A percentile compares a stretch with the other conserved stretches of the same genome.
Evolutionary conservation across 2,797 vertebrate genomes (phyloP).

Genomic region (Lacerta agilis): DNA sequence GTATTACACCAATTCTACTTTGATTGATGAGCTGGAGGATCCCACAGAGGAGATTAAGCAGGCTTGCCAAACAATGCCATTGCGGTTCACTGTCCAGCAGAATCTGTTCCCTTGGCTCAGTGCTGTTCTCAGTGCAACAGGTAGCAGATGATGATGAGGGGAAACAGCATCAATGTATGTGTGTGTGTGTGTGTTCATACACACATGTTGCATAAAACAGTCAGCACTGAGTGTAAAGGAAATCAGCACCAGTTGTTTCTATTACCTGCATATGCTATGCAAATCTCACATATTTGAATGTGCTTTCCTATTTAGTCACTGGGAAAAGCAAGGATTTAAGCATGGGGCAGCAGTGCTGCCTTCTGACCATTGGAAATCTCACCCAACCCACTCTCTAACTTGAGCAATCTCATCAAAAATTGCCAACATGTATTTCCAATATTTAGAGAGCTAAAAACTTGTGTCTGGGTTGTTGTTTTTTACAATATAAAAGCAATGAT

Average conservation of each 20-base stretch:
- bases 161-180: not conserved
- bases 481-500: not conserved
- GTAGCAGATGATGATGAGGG: not conserved
- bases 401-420: not conserved
- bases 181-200: no score
- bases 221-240: no score
- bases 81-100: not conserved
- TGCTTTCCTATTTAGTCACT: not conserved
- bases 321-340: not conserved
- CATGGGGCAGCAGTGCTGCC: not conserved
- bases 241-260: not conserved
- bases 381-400: not conserved
- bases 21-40: constrained; percentile 3
- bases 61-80: constrained; percentile 1
- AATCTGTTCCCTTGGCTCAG: not conserved
- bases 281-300: not conserved
- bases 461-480: not conserved
- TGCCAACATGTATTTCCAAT: not conserved
- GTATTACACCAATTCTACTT: not conserved
- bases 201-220: not conserved
- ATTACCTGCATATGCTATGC: not conserved
- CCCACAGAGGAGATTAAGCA: constrained; percentile 11
- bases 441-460: not conserved
- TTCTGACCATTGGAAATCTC: not conserved
- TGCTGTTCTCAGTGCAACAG: not conserved